Base-by-base conservation (phyloP, 2,888 invertebrate species). In the Acanthoscelides obtectus region DNA sequence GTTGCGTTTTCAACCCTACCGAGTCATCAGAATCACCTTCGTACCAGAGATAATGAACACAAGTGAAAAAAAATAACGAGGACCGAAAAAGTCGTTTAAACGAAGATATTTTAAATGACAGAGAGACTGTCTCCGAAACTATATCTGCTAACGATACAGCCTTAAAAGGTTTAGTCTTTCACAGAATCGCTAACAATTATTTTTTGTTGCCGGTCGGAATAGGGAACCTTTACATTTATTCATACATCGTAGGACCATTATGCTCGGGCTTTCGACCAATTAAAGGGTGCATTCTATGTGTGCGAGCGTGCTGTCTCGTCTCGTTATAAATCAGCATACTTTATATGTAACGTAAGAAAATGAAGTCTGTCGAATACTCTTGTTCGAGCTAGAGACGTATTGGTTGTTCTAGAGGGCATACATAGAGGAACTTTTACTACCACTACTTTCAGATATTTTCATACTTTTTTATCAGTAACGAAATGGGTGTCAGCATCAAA, bases 141-240 rank as follows among this genome's bases (percentile, higher is more conserved):
- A 75, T 74, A 75, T 73, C 73, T 74, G 76, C 75, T 77, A 77
- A 77, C 75, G 75, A 77, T 73, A 74, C 73, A 74, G 72, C 76
- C 76, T 75, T 76, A 76, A 77, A 76, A 76, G 77, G 76, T 72
- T 68, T 71, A 73, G 72, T 63, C 68, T 70, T 72, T 72, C 72
- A 70, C 70, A 64, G 72, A 74, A 72, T 71, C 72, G 72, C 65
- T 72, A 71, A 70, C 72, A 69, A 66, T 72, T 68, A 71, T 72
- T 74, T 74, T 74, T 72, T 71, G 72, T 72, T 70, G 22, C 69
- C 63, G 71, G 68, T 69, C 64, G 20, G 68, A 69, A 68, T 67
- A 69, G 68, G 66, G 72, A 68, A 20, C 68, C 71, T 72, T 45
- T 73, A 71, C 68, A 74, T 74, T 72, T 74, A 74, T 74, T 74